Evolutionary conservation across 1,140 invertebrate genomes (phyloP).

Genomic region (Lepidurus apus): DNA sequence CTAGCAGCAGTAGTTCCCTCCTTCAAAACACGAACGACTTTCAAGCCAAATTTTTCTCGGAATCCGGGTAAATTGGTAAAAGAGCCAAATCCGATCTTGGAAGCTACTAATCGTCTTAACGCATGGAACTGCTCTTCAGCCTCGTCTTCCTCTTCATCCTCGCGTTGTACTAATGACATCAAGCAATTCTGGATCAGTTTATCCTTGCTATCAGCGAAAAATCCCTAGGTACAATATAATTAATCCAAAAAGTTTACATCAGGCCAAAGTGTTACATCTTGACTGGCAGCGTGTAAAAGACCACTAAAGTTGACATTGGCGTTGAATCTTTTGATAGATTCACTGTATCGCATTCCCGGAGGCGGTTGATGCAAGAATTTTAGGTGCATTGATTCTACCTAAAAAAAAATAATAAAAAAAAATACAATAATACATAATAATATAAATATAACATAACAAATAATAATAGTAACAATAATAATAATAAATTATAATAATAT

Average conservation of each 20-base stretch:
- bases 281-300: slow-evolving; percentile 87
- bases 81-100: slow-evolving; percentile 93
- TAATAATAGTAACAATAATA: too few species aligned
- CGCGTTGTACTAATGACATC: slow-evolving; percentile 65
- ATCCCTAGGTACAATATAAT: slow-evolving; percentile 57
- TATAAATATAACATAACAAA: too few species aligned
- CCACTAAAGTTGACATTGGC: slow-evolving; percentile 97
- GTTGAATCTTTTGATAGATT: slow-evolving; percentile 83
- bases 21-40: slow-evolving; percentile 83
- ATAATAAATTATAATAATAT: too few species aligned
- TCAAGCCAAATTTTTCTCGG: slow-evolving; percentile 84
- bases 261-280: slow-evolving; percentile 68
- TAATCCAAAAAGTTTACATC: slow-evolving; percentile 17
- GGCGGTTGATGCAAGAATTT: slow-evolving; percentile 73
- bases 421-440: background rate
- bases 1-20: slow-evolving; percentile 82
- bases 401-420: slow-evolving; percentile 25
- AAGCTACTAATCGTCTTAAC: slow-evolving; percentile 84
- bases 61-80: slow-evolving; percentile 88
- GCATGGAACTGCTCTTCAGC: slow-evolving; percentile 84
- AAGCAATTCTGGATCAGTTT: slow-evolving; percentile 82
- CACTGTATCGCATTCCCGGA: slow-evolving; percentile 59
- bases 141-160: slow-evolving; percentile 57
- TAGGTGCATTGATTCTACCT: slow-evolving; percentile 76
- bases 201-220: slow-evolving; percentile 98